phyloP scores from a whole-genome alignment of 2,113 vertebrate species.

The Trichechus manatus region DNA sequence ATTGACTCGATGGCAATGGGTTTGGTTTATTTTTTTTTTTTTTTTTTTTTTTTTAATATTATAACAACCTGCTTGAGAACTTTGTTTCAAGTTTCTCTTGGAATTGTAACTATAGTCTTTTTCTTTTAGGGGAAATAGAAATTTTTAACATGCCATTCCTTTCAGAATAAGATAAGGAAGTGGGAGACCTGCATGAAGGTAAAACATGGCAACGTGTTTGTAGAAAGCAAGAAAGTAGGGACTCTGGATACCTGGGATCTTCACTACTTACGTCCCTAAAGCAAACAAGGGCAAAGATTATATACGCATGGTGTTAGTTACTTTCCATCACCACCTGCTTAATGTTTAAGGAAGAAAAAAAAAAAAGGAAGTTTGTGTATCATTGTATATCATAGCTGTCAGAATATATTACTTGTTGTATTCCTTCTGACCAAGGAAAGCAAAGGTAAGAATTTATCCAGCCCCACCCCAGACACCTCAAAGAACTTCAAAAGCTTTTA shows the following conservation, averaged over 20 bases:
- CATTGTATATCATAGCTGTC: neutral
- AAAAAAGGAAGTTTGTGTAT: neutral
- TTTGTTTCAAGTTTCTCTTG: neutral
- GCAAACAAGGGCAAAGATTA: constrained; percentile 11
- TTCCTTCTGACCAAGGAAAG: constrained; percentile 7
- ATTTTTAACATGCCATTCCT: neutral
- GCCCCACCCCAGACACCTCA: constrained; percentile 22
- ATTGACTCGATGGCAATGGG: no score
- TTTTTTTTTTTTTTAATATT: neutral
- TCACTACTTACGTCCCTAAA: neutral
- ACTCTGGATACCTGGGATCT: neutral
- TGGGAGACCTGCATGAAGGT: neutral
- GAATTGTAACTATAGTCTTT: neutral
- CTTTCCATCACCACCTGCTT: neutral
- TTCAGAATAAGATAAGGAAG: neutral
- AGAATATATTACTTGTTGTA: neutral
- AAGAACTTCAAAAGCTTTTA: constrained; percentile 47
- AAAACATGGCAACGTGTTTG: neutral
- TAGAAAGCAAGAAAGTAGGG: neutral
- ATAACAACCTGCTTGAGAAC: neutral
- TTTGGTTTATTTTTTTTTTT: neutral
- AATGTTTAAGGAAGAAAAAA: neutral
- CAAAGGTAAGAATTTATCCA: constrained; percentile 49
- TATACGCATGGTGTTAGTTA: neutral
- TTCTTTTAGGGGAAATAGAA: neutral